Conservation (phyloP, 2,888 invertebrate species). For the Rapana venosa region DNA sequence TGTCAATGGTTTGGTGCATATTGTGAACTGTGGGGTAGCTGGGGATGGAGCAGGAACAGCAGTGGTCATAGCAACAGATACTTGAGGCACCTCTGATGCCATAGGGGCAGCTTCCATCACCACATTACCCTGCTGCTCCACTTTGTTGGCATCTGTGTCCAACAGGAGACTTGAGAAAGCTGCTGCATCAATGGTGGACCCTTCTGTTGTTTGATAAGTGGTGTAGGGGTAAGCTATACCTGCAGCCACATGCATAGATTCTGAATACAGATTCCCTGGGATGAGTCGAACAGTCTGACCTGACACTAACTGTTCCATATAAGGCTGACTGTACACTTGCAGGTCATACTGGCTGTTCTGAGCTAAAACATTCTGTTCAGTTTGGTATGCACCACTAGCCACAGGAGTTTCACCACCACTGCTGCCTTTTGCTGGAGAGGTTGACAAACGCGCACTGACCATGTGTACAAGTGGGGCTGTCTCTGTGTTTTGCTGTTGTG, state of each 20-base stretch:
- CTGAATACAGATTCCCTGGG: conserved; percentile 36
- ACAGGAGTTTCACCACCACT: not conserved
- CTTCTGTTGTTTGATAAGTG: conserved; percentile 40
- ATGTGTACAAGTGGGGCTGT: conserved; percentile 25
- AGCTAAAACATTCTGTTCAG: conserved; percentile 1
- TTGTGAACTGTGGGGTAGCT: conserved; percentile 43
- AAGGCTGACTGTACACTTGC: conserved; percentile 48
- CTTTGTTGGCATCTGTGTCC: conserved; percentile 27
- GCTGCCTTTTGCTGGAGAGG: not conserved
- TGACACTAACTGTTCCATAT: conserved; percentile 53
- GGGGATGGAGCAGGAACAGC: not conserved
- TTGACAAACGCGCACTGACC: conserved; percentile 10
- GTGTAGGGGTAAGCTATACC: conserved; percentile 25
- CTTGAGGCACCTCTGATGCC: conserved; percentile 11
- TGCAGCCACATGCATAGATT: conserved; percentile 33
- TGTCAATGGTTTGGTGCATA: conserved; percentile 53
- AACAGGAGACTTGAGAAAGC: conserved; percentile 64
- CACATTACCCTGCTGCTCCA: not conserved
- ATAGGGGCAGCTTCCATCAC: conserved; percentile 26
- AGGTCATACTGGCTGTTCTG: conserved; percentile 43
- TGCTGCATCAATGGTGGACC: conserved; percentile 65
- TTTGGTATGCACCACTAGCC: conserved; percentile 14
- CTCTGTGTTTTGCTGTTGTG: conserved; percentile 34
- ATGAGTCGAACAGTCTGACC: conserved; percentile 44
- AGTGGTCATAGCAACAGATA: not conserved